phyloP scores from a whole-genome alignment of 2,113 vertebrate species.

The Geothlypis trichas region DNA sequence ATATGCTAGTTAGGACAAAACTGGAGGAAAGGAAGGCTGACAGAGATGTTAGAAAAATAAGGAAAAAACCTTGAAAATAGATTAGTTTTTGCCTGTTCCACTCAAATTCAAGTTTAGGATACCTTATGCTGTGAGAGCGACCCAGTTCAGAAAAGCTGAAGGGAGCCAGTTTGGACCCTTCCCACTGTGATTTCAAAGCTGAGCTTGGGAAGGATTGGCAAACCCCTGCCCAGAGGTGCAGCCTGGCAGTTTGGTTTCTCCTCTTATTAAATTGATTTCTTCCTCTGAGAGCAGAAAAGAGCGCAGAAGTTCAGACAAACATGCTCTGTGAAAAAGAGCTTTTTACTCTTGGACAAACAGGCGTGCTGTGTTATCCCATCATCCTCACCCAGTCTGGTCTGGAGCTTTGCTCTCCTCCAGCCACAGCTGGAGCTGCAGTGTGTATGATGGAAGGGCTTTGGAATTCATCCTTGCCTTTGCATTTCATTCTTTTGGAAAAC shows the following conservation, averaged over 20 bases:
- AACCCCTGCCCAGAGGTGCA: background rate
- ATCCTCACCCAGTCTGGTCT: background rate
- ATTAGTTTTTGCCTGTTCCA: background rate
- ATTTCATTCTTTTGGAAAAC: background rate
- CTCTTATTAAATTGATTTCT: background rate
- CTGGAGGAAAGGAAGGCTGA: background rate
- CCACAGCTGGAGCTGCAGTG: accelerated
- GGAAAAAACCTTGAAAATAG: background rate
- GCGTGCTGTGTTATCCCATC: background rate
- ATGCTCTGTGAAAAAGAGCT: background rate
- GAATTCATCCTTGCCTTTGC: background rate
- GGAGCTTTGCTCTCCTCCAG: background rate
- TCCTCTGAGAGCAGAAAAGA: background rate
- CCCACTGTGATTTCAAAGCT: background rate
- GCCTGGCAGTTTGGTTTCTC: background rate
- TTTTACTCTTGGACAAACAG: background rate
- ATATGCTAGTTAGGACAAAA: background rate
- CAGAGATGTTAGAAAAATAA: background rate
- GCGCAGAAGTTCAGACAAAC: background rate
- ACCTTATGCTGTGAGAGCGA: too few species aligned
- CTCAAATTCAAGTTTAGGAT: background rate
- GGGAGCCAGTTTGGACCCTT: background rate
- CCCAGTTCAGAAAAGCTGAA: background rate
- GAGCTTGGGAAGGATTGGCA: background rate
- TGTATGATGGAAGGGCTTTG: background rate